Evolutionary conservation across 2,113 vertebrate genomes (phyloP).

Genomic region (Gulo gulo): DNA sequence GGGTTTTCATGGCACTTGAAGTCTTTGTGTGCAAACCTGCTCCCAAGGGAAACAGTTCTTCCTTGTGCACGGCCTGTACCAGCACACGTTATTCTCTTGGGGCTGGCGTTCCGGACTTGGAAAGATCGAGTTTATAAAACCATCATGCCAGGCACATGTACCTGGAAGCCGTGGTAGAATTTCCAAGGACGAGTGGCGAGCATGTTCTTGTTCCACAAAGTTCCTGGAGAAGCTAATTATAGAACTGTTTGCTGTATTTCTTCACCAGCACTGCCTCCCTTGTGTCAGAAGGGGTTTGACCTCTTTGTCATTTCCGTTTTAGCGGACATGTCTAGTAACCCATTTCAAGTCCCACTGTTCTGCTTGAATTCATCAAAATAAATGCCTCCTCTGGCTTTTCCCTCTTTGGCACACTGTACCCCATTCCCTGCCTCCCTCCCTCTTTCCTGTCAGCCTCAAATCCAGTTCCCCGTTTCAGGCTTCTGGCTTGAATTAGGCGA

Average conservation of each 20-base stretch:
- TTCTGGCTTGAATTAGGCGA: conserved; percentile 78
- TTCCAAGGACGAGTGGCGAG: not conserved
- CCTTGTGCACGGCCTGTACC: not conserved
- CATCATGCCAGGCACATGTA: not conserved
- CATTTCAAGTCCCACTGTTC: conserved; percentile 44
- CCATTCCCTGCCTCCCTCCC: not conserved
- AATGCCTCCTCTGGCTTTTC: conserved; percentile 29
- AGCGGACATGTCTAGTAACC: conserved; percentile 20
- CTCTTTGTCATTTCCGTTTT: conserved; percentile 13
- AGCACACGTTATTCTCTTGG: fast-evolving
- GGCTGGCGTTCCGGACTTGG: not conserved
- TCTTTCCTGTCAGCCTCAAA: conserved; percentile 58
- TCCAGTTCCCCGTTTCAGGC: conserved; percentile 66
- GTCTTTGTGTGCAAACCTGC: not conserved
- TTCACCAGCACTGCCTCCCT: not conserved
- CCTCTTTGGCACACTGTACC: conserved; percentile 9
- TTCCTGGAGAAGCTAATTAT: not conserved
- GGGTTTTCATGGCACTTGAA: not conserved
- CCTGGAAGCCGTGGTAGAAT: not conserved
- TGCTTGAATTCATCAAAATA: conserved; percentile 65
- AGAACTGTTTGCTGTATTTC: not conserved
- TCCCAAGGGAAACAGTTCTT: not conserved
- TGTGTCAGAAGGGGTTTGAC: not conserved
- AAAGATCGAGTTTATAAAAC: not conserved
- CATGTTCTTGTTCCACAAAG: not conserved